These are phyloP conservation scores for Orgyia antiqua DNA, from an alignment of 2,888 invertebrate genomes.

Conservation along the genomic window DNA sequence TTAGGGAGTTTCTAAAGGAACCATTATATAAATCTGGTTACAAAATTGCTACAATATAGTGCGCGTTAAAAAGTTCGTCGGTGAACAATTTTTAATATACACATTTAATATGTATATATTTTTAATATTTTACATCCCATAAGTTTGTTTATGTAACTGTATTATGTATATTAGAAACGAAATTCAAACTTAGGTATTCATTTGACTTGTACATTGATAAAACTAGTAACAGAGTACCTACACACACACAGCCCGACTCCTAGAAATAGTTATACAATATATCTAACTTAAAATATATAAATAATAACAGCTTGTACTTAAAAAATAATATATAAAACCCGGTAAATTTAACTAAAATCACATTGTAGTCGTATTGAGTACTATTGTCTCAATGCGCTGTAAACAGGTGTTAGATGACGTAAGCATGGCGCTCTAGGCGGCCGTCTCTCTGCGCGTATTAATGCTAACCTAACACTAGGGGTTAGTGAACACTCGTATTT, in stretches of 20 bases:
- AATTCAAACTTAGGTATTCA: too few species aligned
- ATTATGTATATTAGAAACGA: too few species aligned
- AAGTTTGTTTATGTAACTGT: too few species aligned
- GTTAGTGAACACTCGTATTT: conserved; percentile 62
- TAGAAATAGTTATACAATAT: conserved; percentile 27
- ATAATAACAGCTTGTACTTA: conserved; percentile 66
- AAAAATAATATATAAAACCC: conserved; percentile 32
- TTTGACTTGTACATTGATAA: too few species aligned
- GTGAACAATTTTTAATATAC: too few species aligned
- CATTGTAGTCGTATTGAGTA: conserved; percentile 38
- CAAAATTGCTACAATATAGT: too few species aligned
- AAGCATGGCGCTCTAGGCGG: conserved; percentile 61
- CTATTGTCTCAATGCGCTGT: conserved; percentile 34
- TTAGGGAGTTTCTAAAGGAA: too few species aligned
- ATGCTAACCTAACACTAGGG: conserved; percentile 48
- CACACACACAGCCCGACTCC: conserved; percentile 5
- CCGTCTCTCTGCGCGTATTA: conserved; percentile 30
- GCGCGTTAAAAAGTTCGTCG: too few species aligned
- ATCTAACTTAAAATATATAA: conserved; percentile 32
- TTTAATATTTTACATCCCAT: too few species aligned
- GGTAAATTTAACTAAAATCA: conserved; percentile 70
- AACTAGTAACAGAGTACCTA: too few species aligned
- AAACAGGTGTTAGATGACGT: conserved; percentile 13
- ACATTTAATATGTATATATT: too few species aligned
- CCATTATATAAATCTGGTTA: too few species aligned